Conservation (phyloP, 2,113 vertebrate species). For the Prietella phreatophila region DNA sequence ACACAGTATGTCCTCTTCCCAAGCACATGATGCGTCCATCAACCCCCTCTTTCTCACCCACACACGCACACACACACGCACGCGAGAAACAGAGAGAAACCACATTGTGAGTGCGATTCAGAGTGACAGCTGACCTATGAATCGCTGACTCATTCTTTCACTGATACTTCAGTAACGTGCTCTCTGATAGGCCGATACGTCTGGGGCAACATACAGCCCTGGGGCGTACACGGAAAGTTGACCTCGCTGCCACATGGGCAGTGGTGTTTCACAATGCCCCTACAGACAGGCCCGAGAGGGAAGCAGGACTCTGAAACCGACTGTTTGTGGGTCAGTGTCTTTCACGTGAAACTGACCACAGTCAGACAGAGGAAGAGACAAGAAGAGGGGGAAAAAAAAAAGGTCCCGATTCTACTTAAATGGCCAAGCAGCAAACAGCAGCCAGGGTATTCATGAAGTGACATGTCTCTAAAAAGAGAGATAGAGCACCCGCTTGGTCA, state of each 20-base stretch:
- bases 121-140: slow-evolving; percentile 77
- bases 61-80: slow-evolving; percentile 42
- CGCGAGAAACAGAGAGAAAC: slow-evolving; percentile 49
- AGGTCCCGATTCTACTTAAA: slow-evolving; percentile 13
- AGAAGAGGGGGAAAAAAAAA: background rate
- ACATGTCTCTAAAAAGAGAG: slow-evolving; percentile 30
- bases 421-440: background rate
- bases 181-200: slow-evolving; percentile 68
- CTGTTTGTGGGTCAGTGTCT: slow-evolving; percentile 40
- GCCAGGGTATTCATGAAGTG: background rate
- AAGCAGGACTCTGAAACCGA: slow-evolving; percentile 20
- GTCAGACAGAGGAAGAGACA: slow-evolving; percentile 21
- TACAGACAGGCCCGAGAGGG: slow-evolving; percentile 1
- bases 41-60: slow-evolving; percentile 34
- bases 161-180: slow-evolving; percentile 56
- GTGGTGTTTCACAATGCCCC: slow-evolving; percentile 23
- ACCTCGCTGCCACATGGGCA: slow-evolving; percentile 28
- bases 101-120: slow-evolving; percentile 69
- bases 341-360: slow-evolving; percentile 17
- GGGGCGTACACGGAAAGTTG: slow-evolving; percentile 42
- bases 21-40: slow-evolving; percentile 43
- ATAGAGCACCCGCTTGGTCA: slow-evolving; percentile 1
- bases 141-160: slow-evolving; percentile 72
- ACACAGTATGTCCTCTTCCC: slow-evolving; percentile 47
- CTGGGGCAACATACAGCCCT: slow-evolving; percentile 61